Conservation (phyloP, 1,140 invertebrate genomes). For the Megathymus violae region DNA sequence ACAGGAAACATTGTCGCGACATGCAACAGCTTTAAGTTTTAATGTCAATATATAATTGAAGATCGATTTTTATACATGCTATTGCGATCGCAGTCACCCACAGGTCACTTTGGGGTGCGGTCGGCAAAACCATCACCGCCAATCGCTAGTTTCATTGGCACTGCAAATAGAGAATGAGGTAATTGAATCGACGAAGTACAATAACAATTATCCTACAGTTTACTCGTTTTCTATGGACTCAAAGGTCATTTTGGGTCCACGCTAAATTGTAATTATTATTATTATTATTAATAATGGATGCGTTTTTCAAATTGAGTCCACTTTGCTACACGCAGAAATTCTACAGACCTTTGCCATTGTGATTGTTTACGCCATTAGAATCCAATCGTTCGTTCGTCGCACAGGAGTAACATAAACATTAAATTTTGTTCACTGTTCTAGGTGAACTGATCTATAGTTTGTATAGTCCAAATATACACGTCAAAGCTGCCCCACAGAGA, state of each 20-base stretch:
- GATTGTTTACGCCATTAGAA: too few relatives aligned
- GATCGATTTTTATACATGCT: not conserved
- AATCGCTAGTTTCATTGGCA: not conserved
- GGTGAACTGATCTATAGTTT: not conserved
- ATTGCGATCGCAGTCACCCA: not conserved
- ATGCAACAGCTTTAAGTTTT: not conserved
- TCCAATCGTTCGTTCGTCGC: not conserved
- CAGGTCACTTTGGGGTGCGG: not conserved
- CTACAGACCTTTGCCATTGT: too few relatives aligned
- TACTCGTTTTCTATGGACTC: not conserved
- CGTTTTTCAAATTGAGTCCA: too few relatives aligned
- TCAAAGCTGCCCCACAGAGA: conserved; percentile 3
- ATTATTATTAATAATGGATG: too few relatives aligned
- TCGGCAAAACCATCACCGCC: not conserved
- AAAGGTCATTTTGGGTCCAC: not conserved
- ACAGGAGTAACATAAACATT: not conserved
- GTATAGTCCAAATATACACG: conserved; percentile 1
- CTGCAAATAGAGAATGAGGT: not conserved
- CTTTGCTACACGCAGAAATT: too few relatives aligned
- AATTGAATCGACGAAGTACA: not conserved
- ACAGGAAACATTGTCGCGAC: not conserved
- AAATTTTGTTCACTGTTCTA: conserved; percentile 1
- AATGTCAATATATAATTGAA: too few relatives aligned
- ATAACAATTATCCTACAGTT: not conserved
- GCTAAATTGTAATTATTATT: not conserved